Evolutionary conservation across 2,888 invertebrate genomes (phyloP), one percentile per base, ranked within the genome.

Genomic region (Sesia apiformis): DNA sequence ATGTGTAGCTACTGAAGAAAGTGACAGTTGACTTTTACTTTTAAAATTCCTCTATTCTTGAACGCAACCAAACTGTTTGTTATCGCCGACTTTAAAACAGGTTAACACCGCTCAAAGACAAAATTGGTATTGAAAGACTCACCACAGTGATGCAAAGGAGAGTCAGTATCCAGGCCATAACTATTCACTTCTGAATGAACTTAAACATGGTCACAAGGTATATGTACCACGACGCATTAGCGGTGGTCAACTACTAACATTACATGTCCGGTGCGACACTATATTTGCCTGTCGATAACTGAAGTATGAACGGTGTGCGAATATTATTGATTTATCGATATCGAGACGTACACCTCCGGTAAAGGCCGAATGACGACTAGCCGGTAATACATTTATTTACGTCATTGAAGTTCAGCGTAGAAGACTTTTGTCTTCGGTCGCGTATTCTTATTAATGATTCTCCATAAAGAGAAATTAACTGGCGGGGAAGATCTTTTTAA

Each of bases 101-200:
- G 23, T 23, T 23, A 2, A 23, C 23, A 23, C 2, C 23, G 23
- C 23, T 23, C 23, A 23, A 23, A 23, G 23, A 23, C 23, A 23
- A 23, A 23, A 23, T 23, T 23, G 23, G 23, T 23, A 23, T 23
- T 23, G 23, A 56, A 53, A 43, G 56, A 78, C 81, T 77, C 60
- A 85, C 85, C 69, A 78, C 61, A 57, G 66, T 67, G 61, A 79
- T 67, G 69, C 67, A 74, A 61, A 81, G 60, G 5, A 50, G 57
- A 78, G 60, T 58, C 67, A 74, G 62, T 69, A 67, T 72, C 76
- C 78, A 72, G 61, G 71, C 75, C 85, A 82, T 84, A 58, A 58
- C 62, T 65, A 60, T 63, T 56, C 50, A 57, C 61, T 69, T 46
- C 53, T 46, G 46, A 63, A 51, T 39, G 8, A 65, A 66, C 65